These are phyloP conservation scores for Microchirus variegatus DNA, from an alignment of 2,797 vertebrate species.

Conservation along the genomic window DNA sequence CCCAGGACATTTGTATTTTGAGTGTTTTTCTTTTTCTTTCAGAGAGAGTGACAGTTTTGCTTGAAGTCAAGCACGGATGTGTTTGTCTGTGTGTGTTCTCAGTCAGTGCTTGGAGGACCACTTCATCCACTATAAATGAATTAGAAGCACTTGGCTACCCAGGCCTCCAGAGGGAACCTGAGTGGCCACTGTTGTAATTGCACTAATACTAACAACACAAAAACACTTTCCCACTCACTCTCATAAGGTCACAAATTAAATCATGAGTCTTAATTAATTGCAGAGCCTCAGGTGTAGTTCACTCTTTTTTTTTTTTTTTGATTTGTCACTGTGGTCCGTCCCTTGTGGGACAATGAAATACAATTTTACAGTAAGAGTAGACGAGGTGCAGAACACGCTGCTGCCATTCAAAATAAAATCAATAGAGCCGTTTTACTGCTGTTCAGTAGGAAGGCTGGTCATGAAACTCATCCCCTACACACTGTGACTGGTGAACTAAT, in stretches of 20 bases:
- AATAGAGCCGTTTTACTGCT: not conserved
- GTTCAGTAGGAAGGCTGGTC: too few relatives aligned
- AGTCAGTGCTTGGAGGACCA: slow-evolving; percentile 42
- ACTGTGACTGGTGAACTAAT: not conserved
- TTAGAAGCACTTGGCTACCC: slow-evolving; percentile 28
- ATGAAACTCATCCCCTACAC: not conserved
- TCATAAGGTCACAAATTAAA: slow-evolving; percentile 22
- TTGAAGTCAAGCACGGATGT: too few relatives aligned
- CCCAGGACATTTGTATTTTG: too few relatives aligned
- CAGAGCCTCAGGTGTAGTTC: slow-evolving; percentile 11
- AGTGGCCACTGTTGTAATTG: slow-evolving; percentile 21
- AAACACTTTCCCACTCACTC: not conserved
- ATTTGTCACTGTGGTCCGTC: not conserved
- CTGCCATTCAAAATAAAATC: not conserved
- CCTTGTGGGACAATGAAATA: not conserved
- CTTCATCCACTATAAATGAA: slow-evolving; percentile 25
- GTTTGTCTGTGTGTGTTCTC: too few relatives aligned
- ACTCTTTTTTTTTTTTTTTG: slow-evolving; percentile 11
- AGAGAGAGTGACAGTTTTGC: too few relatives aligned
- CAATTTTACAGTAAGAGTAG: not conserved
- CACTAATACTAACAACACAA: slow-evolving; percentile 33
- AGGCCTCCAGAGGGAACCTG: slow-evolving; percentile 22
- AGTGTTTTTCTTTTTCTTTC: too few relatives aligned
- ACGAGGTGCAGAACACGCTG: not conserved
- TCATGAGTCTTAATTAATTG: slow-evolving; percentile 23